Base-by-base conservation (phyloP, 2,113 vertebrate genomes). In the Seriola aureovittata region DNA sequence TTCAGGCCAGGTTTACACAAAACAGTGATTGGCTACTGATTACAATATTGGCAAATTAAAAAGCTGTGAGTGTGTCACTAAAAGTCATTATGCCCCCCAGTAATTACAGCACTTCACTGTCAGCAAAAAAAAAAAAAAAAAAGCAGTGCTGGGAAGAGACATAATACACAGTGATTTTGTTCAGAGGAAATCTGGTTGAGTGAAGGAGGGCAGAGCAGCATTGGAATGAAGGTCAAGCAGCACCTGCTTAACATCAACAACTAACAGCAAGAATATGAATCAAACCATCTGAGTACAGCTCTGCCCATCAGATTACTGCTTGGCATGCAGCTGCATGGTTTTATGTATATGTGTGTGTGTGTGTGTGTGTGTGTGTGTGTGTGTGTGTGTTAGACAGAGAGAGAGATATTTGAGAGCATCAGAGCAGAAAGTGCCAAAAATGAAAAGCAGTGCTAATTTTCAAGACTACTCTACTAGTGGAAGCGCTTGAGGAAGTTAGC, bases 221-320 rank as follows among this genome's bases (percentile, higher is more conserved):
- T 40, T 65, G 87, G 87, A 87, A 86, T 88, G 90, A 86, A 89
- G 88, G 88, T 90, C 88, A 89, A 83, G 76, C 80, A 85, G 76
- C 90, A 91, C 92, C 90, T 91, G 89, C 88, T 92, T 87, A 88
- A 93, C 85, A 93, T 93, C 91, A 91, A 85, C 78, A 36, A 46
- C 81, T 44, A 80, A 80, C 81, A 90, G 86, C 87, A 84, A 85
- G 82, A 80, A 82, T 79, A 87, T 88, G 89, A 91, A 87, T 90
- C 59, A 80, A 90, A 90, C 75, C 89, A 93, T 91, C 80, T 92
- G 90, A 86, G 85, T 29, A 54, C 82, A 76, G 67, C 75, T 80
- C 74, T 90, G 91, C 84, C 90, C 87, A 82, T 87, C 86, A 89
- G 85, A 92, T 90, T 89, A 78, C 63, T 71, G 67, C 68, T 79